These are phyloP conservation scores for Baronia brevicornis DNA, from an alignment of 2,888 invertebrate genomes.

Conservation along the genomic window DNA sequence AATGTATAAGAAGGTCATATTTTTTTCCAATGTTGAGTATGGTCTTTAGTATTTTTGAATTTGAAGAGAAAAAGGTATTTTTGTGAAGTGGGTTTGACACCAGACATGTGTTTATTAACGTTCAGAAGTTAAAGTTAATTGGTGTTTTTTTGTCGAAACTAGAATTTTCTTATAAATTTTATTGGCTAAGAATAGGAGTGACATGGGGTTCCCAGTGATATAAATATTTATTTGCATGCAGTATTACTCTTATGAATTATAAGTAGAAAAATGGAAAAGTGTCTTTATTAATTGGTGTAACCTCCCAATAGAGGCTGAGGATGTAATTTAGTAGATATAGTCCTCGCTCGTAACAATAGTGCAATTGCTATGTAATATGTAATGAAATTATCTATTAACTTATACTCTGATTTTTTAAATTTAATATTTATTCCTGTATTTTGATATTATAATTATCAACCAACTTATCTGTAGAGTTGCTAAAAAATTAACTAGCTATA, in stretches of 20 bases:
- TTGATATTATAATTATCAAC: too few species aligned
- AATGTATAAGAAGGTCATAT: slow-evolving; percentile 12
- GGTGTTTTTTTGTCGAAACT: slow-evolving; percentile 41
- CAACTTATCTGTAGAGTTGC: too few species aligned
- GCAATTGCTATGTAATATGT: slow-evolving; percentile 68
- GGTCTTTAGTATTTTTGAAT: slow-evolving; percentile 32
- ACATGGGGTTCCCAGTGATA: slow-evolving; percentile 53
- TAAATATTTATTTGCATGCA: slow-evolving; percentile 63
- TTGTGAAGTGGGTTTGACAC: slow-evolving; percentile 57
- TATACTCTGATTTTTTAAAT: too few species aligned
- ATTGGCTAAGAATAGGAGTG: too few species aligned
- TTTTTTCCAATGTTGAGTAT: slow-evolving; percentile 34
- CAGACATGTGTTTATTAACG: slow-evolving; percentile 48
- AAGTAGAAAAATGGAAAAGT: slow-evolving; percentile 57
- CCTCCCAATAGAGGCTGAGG: slow-evolving; percentile 45
- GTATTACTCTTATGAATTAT: slow-evolving; percentile 58
- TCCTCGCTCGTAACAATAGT: slow-evolving; percentile 74
- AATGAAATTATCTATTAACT: too few species aligned
- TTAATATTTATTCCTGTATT: too few species aligned
- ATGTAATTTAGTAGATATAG: slow-evolving; percentile 61
- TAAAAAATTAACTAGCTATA: too few species aligned
- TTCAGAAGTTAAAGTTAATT: slow-evolving; percentile 44
- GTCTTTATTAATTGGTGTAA: slow-evolving; percentile 44
- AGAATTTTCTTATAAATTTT: slow-evolving; percentile 51
- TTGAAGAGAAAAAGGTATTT: slow-evolving; percentile 28